Evolutionary conservation across 2,113 vertebrate genomes (phyloP).

Genomic region (Sprattus sprattus): DNA sequence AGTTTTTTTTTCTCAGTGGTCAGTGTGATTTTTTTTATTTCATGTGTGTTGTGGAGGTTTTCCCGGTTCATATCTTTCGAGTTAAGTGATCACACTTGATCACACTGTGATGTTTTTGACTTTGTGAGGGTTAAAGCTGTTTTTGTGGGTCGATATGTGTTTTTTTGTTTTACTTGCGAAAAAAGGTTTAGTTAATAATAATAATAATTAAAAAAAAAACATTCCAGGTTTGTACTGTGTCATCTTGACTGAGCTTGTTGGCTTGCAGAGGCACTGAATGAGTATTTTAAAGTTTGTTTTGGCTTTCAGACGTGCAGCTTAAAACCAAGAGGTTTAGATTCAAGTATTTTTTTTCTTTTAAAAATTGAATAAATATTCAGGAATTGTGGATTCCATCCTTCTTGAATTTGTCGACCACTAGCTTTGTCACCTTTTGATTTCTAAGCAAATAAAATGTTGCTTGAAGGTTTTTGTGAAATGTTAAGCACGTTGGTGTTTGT

Average conservation of each 20-base stretch:
- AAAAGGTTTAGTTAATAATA: neutral
- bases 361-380: neutral
- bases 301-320: neutral
- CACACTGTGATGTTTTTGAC: slow-evolving; percentile 1
- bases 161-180: neutral
- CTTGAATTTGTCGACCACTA: neutral
- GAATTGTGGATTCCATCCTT: neutral
- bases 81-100: neutral
- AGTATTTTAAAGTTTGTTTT: neutral
- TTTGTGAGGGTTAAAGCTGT: neutral
- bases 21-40: neutral
- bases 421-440: neutral
- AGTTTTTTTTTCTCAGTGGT: neutral
- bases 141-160: neutral
- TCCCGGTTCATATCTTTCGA: neutral
- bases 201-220: neutral
- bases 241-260: neutral
- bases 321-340: neutral
- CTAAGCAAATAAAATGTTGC: neutral
- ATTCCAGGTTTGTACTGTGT: neutral
- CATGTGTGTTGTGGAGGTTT: neutral
- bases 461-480: slow-evolving; percentile 45
- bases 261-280: neutral
- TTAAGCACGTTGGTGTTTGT: slow-evolving; percentile 54
- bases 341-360: neutral